Evolutionary conservation across 2,888 invertebrate species (phyloP).

Genomic region (Strigamia crassipes): DNA sequence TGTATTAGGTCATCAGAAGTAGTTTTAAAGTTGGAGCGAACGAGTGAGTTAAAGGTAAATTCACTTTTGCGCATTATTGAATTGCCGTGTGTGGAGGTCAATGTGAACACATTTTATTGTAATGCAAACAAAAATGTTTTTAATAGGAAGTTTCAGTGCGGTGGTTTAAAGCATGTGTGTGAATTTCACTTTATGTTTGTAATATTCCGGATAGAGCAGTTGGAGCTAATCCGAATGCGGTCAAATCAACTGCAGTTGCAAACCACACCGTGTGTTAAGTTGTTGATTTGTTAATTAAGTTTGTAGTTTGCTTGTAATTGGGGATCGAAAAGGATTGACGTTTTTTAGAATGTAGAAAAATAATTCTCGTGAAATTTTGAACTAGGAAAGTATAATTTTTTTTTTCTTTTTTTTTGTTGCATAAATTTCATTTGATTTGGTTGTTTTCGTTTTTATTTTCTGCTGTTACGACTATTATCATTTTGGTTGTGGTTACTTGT

Average conservation of each 20-base stretch:
- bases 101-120: no score
- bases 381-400: no score
- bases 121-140: no score
- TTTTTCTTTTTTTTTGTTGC: no score
- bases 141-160: no score
- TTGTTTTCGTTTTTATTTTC: background rate
- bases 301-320: conserved; percentile 10
- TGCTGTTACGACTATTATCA: background rate
- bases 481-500: background rate
- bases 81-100: no score
- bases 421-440: background rate
- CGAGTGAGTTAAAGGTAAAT: background rate
- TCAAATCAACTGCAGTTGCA: conserved; percentile 34
- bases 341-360: no score
- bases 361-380: no score
- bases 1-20: conserved; percentile 7
- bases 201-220: background rate
- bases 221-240: conserved; percentile 29
- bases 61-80: no score
- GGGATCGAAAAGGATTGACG: background rate
- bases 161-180: no score
- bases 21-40: background rate
- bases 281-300: conserved; percentile 40
- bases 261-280: conserved; percentile 14
- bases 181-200: background rate